These are phyloP conservation scores for Chrysemys picta DNA, from an alignment of 2,113 vertebrate genomes.

Conservation along the genomic window DNA sequence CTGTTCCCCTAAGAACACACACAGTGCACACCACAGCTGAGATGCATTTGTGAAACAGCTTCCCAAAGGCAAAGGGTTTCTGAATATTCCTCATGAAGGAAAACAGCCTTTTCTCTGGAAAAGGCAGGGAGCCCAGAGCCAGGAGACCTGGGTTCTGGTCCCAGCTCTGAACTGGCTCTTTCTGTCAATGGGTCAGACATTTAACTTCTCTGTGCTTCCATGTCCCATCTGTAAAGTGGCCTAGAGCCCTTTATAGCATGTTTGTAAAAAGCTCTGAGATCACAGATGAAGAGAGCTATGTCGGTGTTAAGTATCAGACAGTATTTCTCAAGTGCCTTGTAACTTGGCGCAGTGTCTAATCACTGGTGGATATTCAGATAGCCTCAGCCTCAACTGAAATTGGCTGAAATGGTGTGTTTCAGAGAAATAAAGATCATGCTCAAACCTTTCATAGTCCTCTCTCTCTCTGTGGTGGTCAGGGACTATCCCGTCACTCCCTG, in stretches of 20 bases:
- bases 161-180: not conserved
- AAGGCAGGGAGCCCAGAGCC: not conserved
- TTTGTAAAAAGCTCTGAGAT: not conserved
- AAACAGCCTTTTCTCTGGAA: not conserved
- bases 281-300: not conserved
- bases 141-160: too few species aligned
- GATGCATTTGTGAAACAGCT: not conserved
- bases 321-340: not conserved
- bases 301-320: not conserved
- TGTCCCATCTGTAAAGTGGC: not conserved
- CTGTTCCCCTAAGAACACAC: not conserved
- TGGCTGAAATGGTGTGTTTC: not conserved
- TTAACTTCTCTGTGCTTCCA: not conserved
- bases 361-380: not conserved
- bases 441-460: not conserved
- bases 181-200: not conserved
- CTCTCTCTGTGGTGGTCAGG: not conserved
- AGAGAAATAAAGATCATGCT: not conserved
- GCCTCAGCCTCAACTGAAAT: not conserved
- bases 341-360: not conserved
- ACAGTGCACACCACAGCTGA: not conserved
- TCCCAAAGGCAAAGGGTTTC: not conserved
- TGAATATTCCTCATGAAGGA: too few species aligned
- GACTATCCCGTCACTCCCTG: not conserved
- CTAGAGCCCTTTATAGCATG: not conserved